Base-by-base conservation (phyloP, 2,113 vertebrate genomes). In the Lagopus muta region DNA sequence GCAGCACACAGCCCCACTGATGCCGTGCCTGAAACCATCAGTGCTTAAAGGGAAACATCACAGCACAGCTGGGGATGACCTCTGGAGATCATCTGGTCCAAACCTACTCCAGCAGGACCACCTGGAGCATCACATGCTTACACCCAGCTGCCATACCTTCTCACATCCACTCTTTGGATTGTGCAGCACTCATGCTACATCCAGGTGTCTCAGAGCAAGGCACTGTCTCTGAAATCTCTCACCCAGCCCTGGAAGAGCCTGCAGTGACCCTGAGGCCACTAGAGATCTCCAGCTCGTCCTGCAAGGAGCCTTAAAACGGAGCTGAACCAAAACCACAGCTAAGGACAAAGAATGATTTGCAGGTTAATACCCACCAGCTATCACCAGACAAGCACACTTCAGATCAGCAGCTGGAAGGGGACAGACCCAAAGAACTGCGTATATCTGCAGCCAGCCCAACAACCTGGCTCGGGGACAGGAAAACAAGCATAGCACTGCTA, bases 41-140 rank as follows among this genome's bases (percentile, higher is more conserved):
- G 0, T 8, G 3, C 6, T 3, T 3, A 24, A 3, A 16, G 67
- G 48, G 38, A 7, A 42, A 16, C n/a, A 38, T 8, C 50, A 17
- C 60, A 61, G 14, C 60, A 36, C 14, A 8, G n/a, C 13, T 61
- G 22, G 60, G 34, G 60, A 13, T 38, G 34, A 57, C 55, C 16
- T 57, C 30, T 57, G 55, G 55, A 57, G 17, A 17, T 32, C 55
- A 57, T 57, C 55, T 57, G 55, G 55, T 32, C 55, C 55, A 57
- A 57, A 30, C 30, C 55, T 19, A 28, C 55, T 57, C 55, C 55
- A 57, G 30, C 18, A 9, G 30, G 17, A 30, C 30, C 30, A 11
- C 6, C 55, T 32, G 30, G 55, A 32, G 17, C 55, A 32, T 58
- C 57, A 34, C 57, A 21, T 32, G 13, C 32, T 19, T 1, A 16